Percentiles rank a stretch among this genome's conserved stretches.
phyloP scores from a whole-genome alignment of 2,113 vertebrate species.

The Tragelaphus buxtoni region DNA sequence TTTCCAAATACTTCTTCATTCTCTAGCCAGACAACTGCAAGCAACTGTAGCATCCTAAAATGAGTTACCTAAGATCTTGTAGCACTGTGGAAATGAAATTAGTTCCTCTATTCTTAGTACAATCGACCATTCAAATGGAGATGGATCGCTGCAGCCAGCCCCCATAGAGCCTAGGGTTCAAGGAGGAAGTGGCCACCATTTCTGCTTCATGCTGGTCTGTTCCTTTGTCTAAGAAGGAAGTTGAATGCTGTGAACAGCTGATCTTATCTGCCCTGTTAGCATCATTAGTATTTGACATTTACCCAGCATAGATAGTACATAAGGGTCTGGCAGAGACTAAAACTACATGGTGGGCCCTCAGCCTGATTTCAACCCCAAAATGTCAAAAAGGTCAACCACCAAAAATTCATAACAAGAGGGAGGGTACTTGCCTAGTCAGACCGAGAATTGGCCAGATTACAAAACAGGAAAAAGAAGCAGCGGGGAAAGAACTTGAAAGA shows the following conservation, averaged over 20 bases:
- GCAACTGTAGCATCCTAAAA: conserved; percentile 48
- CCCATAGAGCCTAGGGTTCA: conserved; percentile 43
- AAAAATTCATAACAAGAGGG: conserved; percentile 30
- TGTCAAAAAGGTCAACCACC: background rate
- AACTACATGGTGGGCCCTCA: background rate
- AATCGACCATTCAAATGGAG: conserved; percentile 43
- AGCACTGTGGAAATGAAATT: conserved; percentile 59
- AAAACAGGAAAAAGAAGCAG: conserved; percentile 52
- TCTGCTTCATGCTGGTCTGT: conserved; percentile 46
- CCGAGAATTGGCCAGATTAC: background rate
- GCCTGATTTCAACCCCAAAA: conserved; percentile 1
- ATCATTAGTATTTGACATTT: background rate
- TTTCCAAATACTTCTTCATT: conserved; percentile 50
- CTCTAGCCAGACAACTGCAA: conserved; percentile 51
- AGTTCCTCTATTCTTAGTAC: conserved; percentile 66
- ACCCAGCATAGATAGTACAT: background rate
- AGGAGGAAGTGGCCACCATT: conserved; percentile 67
- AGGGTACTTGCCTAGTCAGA: conserved; percentile 7
- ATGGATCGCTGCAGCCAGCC: background rate
- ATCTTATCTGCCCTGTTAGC: conserved; percentile 32
- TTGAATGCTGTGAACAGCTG: conserved; percentile 7
- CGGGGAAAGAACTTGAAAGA: conserved; percentile 32
- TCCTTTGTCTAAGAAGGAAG: conserved; percentile 47
- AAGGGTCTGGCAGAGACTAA: background rate
- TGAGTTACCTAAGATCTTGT: conserved; percentile 36